Base-by-base conservation (phyloP, 2,888 invertebrate species). In the Schrankia costaestrigalis region DNA sequence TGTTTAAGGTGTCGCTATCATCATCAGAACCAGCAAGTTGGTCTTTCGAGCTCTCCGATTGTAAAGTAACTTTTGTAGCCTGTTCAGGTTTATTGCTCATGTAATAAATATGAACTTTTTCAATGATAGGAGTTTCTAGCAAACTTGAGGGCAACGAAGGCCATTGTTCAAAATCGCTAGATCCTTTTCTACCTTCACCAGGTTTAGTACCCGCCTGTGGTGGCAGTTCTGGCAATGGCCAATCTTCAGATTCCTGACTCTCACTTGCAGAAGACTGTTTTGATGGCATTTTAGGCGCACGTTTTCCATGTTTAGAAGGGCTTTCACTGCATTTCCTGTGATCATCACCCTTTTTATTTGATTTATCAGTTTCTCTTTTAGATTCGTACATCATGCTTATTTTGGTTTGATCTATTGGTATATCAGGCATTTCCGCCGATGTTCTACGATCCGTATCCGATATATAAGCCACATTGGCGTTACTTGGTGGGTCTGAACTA, bases 391-490 rank as follows among this genome's bases (percentile, higher is more conserved):
- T 84, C 70, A 89, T 87, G 26, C 90, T 86, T 26, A 90, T 85
- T 41, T 91, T 91, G 2, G 90, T 85, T 38, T 92, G 90, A 66
- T 95, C 95, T 46, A 95, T 94, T 0, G 94, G 95, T 54, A 95
- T 92, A 56, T 95, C 95, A 0, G 95, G 95, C 90, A 95, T 93
- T 82, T 95, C 95, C 0, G 95, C 94, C 0, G 95, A 95, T 1
- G 95, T 95, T 54, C 95, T 89, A 45, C 95, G 89, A 74, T 95
- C 95, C 1, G 91, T 89, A 62, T 95, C 95, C 0, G 95, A 95
- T 58, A 94, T 93, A 63, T 93, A 93, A n/a, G 91, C 91, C 22
- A 91, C 87, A 59, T 91, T 91, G 6, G 93, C 92, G 55, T 93
- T 91, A 60, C 93, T 93, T 1, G 94, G 93, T 0, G 95, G 94